A percentile compares a stretch with the other conserved stretches of the same genome.
Conservation (phyloP, 23 tunicate species). For the Oikopleura dioica region DNA sequence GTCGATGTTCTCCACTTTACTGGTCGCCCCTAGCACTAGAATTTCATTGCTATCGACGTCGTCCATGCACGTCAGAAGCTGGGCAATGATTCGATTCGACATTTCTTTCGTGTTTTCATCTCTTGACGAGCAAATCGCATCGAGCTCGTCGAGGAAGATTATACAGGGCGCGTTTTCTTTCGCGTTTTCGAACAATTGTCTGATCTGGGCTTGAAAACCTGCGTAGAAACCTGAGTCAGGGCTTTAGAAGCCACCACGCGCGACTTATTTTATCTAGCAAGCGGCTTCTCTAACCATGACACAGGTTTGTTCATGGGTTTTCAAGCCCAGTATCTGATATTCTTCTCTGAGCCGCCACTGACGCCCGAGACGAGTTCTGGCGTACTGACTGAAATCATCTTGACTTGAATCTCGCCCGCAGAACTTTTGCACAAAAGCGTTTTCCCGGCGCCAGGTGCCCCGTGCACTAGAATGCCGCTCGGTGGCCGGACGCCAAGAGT, state of each 20-base stretch:
- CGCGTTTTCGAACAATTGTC: constrained; percentile 51
- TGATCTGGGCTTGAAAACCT: too few species aligned
- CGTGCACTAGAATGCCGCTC: constrained; percentile 50
- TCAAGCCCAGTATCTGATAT: too few species aligned
- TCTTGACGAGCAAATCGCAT: constrained; percentile 37
- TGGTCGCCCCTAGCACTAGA: constrained; percentile 68
- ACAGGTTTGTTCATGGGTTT: too few species aligned
- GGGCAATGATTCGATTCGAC: constrained; percentile 49
- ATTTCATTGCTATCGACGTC: constrained; percentile 25
- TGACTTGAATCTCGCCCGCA: constrained; percentile 45
- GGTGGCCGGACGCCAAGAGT: constrained; percentile 58
- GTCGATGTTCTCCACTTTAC: constrained; percentile 27
- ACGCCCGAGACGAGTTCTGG: constrained; percentile 50
- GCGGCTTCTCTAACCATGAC: too few species aligned
- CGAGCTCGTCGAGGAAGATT: constrained; percentile 57
- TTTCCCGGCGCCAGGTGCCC: constrained; percentile 35
- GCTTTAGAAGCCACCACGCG: too few species aligned
- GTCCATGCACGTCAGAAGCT: constrained; percentile 37
- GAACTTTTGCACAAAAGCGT: constrained; percentile 40
- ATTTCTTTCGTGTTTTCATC: constrained; percentile 53
- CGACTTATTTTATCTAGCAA: too few species aligned
- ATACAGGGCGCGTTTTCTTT: constrained; percentile 36
- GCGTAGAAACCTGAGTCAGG: too few species aligned
- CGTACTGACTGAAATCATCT: constrained; percentile 33
- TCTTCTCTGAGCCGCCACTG: constrained; percentile 48